Conservation (phyloP, 2,888 invertebrate genomes). For the Osmoderma eremita region DNA sequence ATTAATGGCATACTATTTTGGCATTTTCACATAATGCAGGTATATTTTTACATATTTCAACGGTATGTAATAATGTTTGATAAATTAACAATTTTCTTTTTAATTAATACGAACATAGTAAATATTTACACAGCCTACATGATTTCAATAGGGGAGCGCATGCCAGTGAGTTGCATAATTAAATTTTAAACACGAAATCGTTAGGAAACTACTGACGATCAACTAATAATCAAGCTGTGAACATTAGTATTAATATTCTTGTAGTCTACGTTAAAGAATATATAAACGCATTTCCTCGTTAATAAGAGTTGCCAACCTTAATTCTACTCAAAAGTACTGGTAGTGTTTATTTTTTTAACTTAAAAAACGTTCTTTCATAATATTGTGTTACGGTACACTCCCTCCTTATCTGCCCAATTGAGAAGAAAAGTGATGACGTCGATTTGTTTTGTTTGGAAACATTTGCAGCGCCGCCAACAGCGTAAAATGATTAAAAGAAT, state of each 20-base stretch:
- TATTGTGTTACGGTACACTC: too few species aligned
- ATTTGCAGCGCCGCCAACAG: too few species aligned
- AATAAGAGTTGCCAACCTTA: too few species aligned
- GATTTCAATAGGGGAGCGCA: constrained; percentile 32
- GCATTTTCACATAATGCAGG: constrained; percentile 27
- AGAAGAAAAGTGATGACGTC: too few species aligned
- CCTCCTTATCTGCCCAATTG: too few species aligned
- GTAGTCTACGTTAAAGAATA: too few species aligned
- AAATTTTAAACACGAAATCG: neutral
- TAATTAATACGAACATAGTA: constrained; percentile 19
- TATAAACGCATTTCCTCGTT: too few species aligned
- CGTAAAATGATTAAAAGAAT: too few species aligned
- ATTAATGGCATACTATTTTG: constrained; percentile 34
- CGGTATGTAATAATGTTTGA: constrained; percentile 10
- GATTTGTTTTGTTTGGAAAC: too few species aligned
- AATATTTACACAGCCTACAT: constrained; percentile 33
- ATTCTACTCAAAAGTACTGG: too few species aligned
- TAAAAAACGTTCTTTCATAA: too few species aligned
- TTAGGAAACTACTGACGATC: neutral
- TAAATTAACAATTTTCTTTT: constrained; percentile 12
- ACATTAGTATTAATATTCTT: neutral
- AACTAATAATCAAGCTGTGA: neutral
- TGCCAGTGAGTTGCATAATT: constrained; percentile 10
- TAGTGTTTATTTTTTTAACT: too few species aligned
- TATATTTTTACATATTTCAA: neutral